phyloP scores from a whole-genome alignment of 1,140 invertebrate genomes.

The roundworm (Caenorhabditis elegans) region DNA sequence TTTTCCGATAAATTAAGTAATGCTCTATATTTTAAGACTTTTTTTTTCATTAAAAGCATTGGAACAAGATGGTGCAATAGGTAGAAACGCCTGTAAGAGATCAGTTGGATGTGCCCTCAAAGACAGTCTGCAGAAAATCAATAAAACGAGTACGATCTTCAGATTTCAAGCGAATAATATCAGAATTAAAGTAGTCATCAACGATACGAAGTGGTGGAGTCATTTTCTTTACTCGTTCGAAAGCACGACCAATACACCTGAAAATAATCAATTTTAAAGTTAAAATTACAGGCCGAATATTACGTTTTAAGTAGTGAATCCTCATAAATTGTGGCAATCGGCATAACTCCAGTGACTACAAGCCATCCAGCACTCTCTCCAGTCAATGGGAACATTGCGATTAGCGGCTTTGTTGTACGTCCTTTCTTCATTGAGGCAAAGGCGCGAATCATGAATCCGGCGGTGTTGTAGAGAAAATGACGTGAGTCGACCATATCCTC shows the following conservation, averaged over 20 bases:
- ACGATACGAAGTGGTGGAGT: not conserved
- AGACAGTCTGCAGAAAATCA: not conserved
- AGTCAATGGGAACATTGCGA: not conserved
- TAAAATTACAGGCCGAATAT: not conserved
- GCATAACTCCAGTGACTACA: conserved; percentile 30
- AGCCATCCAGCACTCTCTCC: conserved; percentile 19
- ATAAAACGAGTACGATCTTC: conserved; percentile 30
- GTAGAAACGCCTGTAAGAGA: no score
- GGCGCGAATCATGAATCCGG: not conserved
- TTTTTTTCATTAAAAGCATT: no score
- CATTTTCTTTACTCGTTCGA: conserved; percentile 26
- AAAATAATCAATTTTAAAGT: not conserved
- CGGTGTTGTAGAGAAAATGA: conserved; percentile 32
- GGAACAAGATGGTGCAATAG: no score
- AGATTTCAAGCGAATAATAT: conserved; percentile 11
- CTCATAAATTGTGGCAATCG: conserved; percentile 13
- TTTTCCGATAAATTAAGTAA: no score
- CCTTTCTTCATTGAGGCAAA: conserved; percentile 6
- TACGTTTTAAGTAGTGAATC: conserved; percentile 11
- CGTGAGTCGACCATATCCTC: conserved; percentile 9
- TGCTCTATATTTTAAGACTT: no score
- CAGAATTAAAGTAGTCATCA: conserved; percentile 9
- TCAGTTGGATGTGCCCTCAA: not conserved
- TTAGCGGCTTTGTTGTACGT: not conserved
- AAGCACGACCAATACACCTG: conserved; percentile 36